Base-by-base conservation (phyloP, 2,888 invertebrate species). In the Drosophila hamatofila region DNA sequence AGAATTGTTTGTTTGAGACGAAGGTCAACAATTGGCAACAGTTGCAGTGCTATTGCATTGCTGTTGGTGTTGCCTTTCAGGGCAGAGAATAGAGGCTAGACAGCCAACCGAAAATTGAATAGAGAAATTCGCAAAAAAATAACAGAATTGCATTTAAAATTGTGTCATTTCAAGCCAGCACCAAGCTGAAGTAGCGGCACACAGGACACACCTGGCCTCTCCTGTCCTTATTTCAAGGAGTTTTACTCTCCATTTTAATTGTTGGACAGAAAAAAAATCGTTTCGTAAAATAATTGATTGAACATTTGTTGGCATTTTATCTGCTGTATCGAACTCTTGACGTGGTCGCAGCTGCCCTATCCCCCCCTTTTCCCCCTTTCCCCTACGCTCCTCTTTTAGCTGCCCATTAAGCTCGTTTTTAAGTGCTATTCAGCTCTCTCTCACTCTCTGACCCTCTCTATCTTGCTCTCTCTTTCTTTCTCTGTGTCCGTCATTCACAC, bases 151-250 rank as follows among this genome's bases (percentile, higher is more conserved):
- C 83, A 89, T 84, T 78, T 87, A 81, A 89, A 91, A 90, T 91
- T 91, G 91, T 91, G 92, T 91, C 91, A 92, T 87, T 91, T 91
- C 83, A 90, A 91, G 92, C 83, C 84, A 83, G 56, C 12, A 35
- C 51, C 72, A 70, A 65, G 64, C 67, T 52, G 57, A 72, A 41
- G 33, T 16, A 51, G 33, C 52, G 6, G 42, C 46, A 30, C 18
- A 52, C 42, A 58, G 59, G 35, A 69, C 65, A 78, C 89, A 78
- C 73, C 78, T 78, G 78, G 76, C n/a, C 33, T 12, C n/a, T 14
- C 23, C 33, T 12, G 14, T n/a, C 44, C 23, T 39, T 56, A 44
- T 55, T 72, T 75, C 61, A 69, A 80, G 51, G 72, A 79, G 65
- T 78, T 75, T 77, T 75, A 68, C 73, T 80, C 83, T 73, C 81